A percentile compares a stretch with the other conserved stretches of the same genome.
Evolutionary conservation across 2,113 vertebrate genomes (phyloP).

Genomic region (Callospermophilus lateralis): DNA sequence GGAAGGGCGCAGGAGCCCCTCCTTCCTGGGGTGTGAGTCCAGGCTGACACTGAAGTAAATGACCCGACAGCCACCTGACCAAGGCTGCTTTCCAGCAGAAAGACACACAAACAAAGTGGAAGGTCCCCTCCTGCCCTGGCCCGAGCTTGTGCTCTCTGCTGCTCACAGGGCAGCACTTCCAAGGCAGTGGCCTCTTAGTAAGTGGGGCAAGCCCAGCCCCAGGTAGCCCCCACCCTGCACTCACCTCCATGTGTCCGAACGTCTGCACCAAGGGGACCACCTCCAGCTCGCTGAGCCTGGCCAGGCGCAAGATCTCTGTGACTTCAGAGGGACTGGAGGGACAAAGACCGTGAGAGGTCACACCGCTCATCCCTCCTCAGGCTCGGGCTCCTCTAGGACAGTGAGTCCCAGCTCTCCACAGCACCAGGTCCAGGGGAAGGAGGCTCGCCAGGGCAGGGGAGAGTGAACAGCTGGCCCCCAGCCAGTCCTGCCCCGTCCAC

Average conservation of each 20-base stretch:
- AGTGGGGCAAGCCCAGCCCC: not conserved
- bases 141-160: not conserved
- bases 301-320: constrained; percentile 89
- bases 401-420: not conserved
- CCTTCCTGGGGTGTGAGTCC: too few relatives aligned
- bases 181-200: not conserved
- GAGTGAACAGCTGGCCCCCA: not conserved
- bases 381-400: not conserved
- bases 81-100: not conserved
- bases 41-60: too few relatives aligned
- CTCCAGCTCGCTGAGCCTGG: constrained; percentile 89
- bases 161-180: not conserved
- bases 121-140: not conserved
- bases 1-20: not conserved
- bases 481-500: not conserved
- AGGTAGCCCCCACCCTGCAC: not conserved
- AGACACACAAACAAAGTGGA: not conserved
- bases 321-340: constrained; percentile 90
- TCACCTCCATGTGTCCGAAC: constrained; percentile 98
- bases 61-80: not conserved
- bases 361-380: rapidly evolving
- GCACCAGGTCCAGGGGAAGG: not conserved
- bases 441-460: not conserved
- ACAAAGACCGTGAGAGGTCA: not conserved
- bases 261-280: constrained; percentile 96